phyloP scores from a whole-genome alignment of 2,113 vertebrate genomes.

The Recurvirostra avosetta region DNA sequence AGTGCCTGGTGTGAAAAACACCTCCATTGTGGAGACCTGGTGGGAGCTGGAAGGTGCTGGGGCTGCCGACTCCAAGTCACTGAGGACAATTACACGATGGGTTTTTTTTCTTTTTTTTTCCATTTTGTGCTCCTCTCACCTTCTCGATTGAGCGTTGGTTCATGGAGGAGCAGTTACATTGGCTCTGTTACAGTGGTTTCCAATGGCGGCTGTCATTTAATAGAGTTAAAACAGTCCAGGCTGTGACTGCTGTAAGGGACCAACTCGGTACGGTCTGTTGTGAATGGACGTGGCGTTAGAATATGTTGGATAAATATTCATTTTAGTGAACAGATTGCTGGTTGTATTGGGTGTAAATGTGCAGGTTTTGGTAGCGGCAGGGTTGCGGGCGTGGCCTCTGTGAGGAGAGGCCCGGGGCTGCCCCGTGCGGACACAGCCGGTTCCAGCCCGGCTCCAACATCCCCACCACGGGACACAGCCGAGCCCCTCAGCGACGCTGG shows the following conservation, averaged over 20 bases:
- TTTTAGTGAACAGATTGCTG: neutral
- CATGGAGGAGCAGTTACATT: neutral
- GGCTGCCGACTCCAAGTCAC: neutral
- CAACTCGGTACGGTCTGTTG: neutral
- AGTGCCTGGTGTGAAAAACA: neutral
- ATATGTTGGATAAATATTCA: neutral
- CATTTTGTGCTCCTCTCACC: neutral
- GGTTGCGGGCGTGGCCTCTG: neutral
- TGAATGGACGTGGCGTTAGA: neutral
- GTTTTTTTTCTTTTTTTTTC: neutral
- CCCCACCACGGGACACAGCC: neutral
- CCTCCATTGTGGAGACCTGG: neutral
- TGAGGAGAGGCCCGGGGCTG: neutral
- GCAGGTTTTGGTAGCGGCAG: neutral
- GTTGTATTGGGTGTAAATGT: neutral
- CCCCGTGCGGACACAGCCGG: accelerated
- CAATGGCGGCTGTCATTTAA: neutral
- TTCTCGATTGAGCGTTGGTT: neutral
- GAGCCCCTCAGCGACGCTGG: accelerated
- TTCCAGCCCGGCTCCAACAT: neutral
- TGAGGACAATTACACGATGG: neutral
- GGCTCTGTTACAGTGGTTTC: neutral
- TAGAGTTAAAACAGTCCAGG: neutral
- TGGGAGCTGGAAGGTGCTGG: neutral
- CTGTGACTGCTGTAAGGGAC: neutral